Base-by-base conservation (phyloP, 2,888 invertebrate genomes). In the Odiellus spinosus region DNA sequence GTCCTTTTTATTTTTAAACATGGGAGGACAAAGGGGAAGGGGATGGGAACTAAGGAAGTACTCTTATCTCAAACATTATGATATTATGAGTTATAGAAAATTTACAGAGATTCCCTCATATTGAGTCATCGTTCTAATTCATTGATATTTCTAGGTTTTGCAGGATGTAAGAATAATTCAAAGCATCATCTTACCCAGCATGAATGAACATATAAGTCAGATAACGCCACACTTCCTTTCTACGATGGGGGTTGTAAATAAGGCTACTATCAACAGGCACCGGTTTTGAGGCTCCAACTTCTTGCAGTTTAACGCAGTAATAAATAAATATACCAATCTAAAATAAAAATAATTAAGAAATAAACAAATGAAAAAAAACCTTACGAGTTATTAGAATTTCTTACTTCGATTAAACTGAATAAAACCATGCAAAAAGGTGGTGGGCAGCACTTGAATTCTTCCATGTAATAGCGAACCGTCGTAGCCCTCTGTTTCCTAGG, bases 121-220 rank as follows among this genome's bases (percentile, higher is more conserved):
- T n/a, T 12, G 11, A 34, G 1, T 1, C n/a, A 34, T n/a, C n/a
- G n/a, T n/a, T n/a, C n/a, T n/a, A n/a, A n/a, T n/a, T n/a, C n/a
- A n/a, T n/a, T n/a, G n/a, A 2, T 34, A 34, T 34, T 11, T 12
- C 11, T 12, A 34, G 11, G n/a, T 34, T 34, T 34, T 34, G 11
- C n/a, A 34, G n/a, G 11, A 12, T 34, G 34, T 34, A n/a, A 34
- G n/a, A 34, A 11, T n/a, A n/a, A n/a, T n/a, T n/a, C 34, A 38
- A 20, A 40, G 2, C 19, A 17, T 44, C 26, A 40, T 55, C 61
- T 42, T 55, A 67, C 65, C 90, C 90, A 52, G 87, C 82, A 67
- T 95, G 95, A 19, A 95, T 86, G 63, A 95, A 80, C 88, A 93
- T 93, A 63, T 98, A 98, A 1, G 86, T 82, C 42, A 91, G 59